Evolutionary conservation across 2,113 vertebrate genomes (phyloP).

Genomic region (Casuarius casuarius): DNA sequence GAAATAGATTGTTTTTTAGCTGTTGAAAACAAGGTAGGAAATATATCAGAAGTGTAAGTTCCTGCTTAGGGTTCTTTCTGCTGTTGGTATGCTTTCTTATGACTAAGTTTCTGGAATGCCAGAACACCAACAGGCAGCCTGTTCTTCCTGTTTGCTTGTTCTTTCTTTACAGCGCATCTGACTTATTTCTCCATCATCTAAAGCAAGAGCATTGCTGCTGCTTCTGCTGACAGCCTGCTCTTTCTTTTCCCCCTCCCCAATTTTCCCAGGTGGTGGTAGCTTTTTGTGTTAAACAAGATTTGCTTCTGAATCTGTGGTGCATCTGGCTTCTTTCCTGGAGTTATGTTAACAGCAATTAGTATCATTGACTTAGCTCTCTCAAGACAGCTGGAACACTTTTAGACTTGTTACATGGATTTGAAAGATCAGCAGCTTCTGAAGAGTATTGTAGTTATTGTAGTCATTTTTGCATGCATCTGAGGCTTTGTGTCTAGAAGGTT

Average conservation of each 20-base stretch:
- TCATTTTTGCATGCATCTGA: not conserved
- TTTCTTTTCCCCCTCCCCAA: accelerated
- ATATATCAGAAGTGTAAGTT: not conserved
- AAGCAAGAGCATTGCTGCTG: not conserved
- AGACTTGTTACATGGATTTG: not conserved
- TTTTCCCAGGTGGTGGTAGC: not conserved
- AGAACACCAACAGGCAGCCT: conserved; percentile 30
- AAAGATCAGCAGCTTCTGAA: not conserved
- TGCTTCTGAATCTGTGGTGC: not conserved
- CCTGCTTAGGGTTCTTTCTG: conserved; percentile 28
- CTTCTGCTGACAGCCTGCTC: not conserved
- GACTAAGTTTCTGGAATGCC: conserved; percentile 54
- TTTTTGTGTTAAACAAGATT: not conserved
- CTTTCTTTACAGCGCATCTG: not conserved
- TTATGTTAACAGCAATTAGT: not conserved
- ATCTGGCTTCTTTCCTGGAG: conserved; percentile 5
- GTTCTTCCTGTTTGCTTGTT: conserved; percentile 39
- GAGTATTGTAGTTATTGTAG: not conserved
- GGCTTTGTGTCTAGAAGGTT: not conserved
- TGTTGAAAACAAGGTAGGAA: not conserved
- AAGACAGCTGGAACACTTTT: not conserved
- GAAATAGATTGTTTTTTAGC: not conserved
- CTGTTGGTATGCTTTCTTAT: not conserved
- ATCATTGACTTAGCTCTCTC: not conserved
- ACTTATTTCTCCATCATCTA: not conserved